Evolutionary conservation across 2,888 invertebrate genomes (phyloP).

Genomic region (Tetragnatha montana): DNA sequence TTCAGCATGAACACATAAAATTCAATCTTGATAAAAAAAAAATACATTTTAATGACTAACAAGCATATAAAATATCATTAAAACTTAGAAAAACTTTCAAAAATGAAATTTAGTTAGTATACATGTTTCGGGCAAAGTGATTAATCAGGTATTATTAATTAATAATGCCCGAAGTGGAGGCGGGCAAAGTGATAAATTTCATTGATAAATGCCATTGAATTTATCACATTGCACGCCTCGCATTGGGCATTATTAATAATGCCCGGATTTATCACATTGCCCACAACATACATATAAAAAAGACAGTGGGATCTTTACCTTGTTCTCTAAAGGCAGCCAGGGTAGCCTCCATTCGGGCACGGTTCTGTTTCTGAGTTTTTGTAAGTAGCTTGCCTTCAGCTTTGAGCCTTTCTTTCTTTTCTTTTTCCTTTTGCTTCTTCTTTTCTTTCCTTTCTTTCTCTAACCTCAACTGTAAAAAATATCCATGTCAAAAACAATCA

Average conservation of each 20-base stretch:
- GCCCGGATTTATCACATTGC: too few relatives aligned
- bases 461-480: slow-evolving; percentile 79
- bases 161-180: too few relatives aligned
- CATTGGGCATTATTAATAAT: too few relatives aligned
- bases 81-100: not conserved
- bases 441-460: slow-evolving; percentile 92
- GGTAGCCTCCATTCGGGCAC: slow-evolving; percentile 89
- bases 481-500: not conserved
- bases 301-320: slow-evolving; percentile 78
- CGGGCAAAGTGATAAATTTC: too few relatives aligned
- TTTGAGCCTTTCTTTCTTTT: slow-evolving; percentile 92
- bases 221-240: too few relatives aligned
- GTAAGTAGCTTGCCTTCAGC: slow-evolving; percentile 97
- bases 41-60: not conserved
- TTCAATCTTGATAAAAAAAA: too few relatives aligned
- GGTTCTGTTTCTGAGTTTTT: slow-evolving; percentile 83
- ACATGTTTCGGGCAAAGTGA: too few relatives aligned
- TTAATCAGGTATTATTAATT: too few relatives aligned
- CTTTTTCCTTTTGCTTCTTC: slow-evolving; percentile 94
- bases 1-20: not conserved
- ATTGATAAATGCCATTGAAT: too few relatives aligned
- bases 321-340: slow-evolving; percentile 91
- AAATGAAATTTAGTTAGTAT: not conserved
- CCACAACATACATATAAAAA: too few relatives aligned
- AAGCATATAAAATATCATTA: not conserved